Conservation (phyloP, 2,888 invertebrate species). For the Lacanobia wlatinum region DNA sequence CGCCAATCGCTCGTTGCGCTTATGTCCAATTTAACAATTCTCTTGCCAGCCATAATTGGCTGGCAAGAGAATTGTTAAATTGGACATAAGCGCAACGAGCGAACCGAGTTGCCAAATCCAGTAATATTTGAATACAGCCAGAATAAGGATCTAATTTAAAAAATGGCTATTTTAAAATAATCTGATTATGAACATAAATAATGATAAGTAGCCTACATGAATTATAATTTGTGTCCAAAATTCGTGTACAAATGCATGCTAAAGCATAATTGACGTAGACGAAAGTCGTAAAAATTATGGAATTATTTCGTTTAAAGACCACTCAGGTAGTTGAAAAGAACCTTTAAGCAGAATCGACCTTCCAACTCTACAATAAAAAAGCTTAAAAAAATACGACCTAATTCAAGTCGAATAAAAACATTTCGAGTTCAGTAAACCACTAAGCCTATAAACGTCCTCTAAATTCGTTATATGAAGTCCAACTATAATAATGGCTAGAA, state of each 20-base stretch:
- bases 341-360: slow-evolving; percentile 6
- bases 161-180: neutral
- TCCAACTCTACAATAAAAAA: slow-evolving; percentile 17
- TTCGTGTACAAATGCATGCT: slow-evolving; percentile 22
- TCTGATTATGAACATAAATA: neutral
- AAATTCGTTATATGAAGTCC: slow-evolving; percentile 44
- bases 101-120: neutral
- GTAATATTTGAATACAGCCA: neutral
- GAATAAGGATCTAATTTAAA: neutral
- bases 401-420: slow-evolving; percentile 31
- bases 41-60: no score
- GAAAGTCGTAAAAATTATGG: slow-evolving; percentile 6
- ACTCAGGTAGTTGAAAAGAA: neutral
- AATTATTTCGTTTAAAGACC: slow-evolving; percentile 10
- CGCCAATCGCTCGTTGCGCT: no score
- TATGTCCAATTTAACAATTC: no score
- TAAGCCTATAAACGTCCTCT: slow-evolving; percentile 25
- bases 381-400: slow-evolving; percentile 10
- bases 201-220: neutral
- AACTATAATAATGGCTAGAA: slow-evolving; percentile 49
- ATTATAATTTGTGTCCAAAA: slow-evolving; percentile 10
- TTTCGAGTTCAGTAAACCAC: slow-evolving; percentile 20
- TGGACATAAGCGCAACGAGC: neutral
- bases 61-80: neutral
- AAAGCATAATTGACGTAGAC: slow-evolving; percentile 22